Evolutionary conservation across 2,888 invertebrate species (phyloP).

Genomic region (Eudemis profundana): DNA sequence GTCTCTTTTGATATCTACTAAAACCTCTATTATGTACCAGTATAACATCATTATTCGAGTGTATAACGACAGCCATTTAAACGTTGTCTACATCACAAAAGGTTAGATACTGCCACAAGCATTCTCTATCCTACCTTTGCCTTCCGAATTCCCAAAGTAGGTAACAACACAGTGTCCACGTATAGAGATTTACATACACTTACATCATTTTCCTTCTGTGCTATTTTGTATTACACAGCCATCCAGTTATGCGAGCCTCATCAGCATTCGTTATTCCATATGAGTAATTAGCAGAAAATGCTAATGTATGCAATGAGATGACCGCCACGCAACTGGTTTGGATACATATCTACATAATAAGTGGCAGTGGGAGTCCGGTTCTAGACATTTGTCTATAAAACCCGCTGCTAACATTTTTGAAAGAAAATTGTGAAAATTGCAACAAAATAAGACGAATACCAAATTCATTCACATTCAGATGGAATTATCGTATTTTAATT

Average conservation of each 20-base stretch:
- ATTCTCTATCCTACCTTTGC: neutral
- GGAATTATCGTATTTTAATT: too few species aligned
- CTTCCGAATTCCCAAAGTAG: neutral
- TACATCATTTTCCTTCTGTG: neutral
- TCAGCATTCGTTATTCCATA: conserved; percentile 27
- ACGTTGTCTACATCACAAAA: neutral
- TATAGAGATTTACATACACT: neutral
- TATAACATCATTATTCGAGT: too few species aligned
- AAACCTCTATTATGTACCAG: too few species aligned
- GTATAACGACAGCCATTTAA: too few species aligned
- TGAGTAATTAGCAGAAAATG: conserved; percentile 44
- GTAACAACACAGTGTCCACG: neutral
- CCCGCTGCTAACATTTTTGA: too few species aligned
- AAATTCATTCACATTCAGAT: too few species aligned
- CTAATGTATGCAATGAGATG: conserved; percentile 27
- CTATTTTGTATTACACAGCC: conserved; percentile 1
- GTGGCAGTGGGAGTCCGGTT: neutral
- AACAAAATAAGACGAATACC: too few species aligned
- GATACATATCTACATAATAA: conserved; percentile 18
- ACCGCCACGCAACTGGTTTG: conserved; percentile 31
- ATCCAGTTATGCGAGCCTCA: conserved; percentile 25
- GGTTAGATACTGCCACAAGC: conserved; percentile 1
- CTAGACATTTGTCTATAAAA: neutral
- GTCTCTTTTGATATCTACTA: too few species aligned
- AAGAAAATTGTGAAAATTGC: too few species aligned